Percentiles rank a stretch among this genome's conserved stretches.
Evolutionary conservation across 2,797 vertebrate species (phyloP).

Genomic region (Mormyrus hasselquistii): DNA sequence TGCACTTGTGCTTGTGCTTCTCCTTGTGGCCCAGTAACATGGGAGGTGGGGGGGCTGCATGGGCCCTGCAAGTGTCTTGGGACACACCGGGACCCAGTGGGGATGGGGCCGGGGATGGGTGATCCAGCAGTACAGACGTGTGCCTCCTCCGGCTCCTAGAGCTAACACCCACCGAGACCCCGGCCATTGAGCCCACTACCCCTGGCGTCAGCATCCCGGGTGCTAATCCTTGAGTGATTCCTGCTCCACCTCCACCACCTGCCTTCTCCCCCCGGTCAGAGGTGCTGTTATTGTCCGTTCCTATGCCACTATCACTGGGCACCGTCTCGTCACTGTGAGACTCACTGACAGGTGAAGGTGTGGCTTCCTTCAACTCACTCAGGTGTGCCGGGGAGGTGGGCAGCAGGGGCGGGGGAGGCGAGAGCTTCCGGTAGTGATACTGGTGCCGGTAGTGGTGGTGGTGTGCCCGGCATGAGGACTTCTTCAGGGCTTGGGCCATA

Average conservation of each 20-base stretch:
- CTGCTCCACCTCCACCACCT: constrained; percentile 38
- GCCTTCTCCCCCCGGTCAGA: constrained; percentile 80
- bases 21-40: constrained; percentile 69
- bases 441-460: constrained; percentile 66
- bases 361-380: constrained; percentile 81
- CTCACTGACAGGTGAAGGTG: constrained; percentile 82
- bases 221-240: constrained; percentile 39
- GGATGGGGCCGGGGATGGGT: constrained; percentile 58
- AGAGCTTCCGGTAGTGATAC: constrained; percentile 55
- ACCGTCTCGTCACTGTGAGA: constrained; percentile 87
- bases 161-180: constrained; percentile 52
- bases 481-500: constrained; percentile 75
- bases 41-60: constrained; percentile 45
- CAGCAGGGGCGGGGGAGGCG: constrained; percentile 63
- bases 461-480: constrained; percentile 78
- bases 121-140: constrained; percentile 65
- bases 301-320: constrained; percentile 86
- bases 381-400: constrained; percentile 81
- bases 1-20: constrained; percentile 82
- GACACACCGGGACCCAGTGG: constrained; percentile 31
- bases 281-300: constrained; percentile 86
- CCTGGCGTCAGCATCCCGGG: constrained; percentile 42
- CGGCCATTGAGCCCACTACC: constrained; percentile 7
- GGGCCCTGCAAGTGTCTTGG: constrained; percentile 43
- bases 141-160: constrained; percentile 62